A percentile compares a stretch with the other conserved stretches of the same genome.
phyloP scores from a whole-genome alignment of 2,797 vertebrate genomes.

The Gadopsis marmoratus region DNA sequence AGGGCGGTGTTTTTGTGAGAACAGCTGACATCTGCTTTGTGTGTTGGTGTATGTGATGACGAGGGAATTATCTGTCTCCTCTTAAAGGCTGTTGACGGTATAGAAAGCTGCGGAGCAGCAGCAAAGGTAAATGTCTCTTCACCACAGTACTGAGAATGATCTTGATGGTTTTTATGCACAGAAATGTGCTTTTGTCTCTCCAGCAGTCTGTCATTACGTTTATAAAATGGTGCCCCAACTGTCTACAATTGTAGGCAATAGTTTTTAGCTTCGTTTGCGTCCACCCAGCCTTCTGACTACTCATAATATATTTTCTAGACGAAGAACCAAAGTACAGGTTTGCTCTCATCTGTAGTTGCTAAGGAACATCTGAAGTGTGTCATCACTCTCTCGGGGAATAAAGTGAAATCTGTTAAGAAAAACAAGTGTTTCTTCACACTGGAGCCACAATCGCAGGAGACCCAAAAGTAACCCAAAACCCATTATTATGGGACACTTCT shows the following conservation, averaged over 20 bases:
- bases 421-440: slow-evolving; percentile 37
- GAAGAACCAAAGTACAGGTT: slow-evolving; percentile 49
- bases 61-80: slow-evolving; percentile 1
- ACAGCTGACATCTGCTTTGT: slow-evolving; percentile 43
- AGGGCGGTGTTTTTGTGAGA: slow-evolving; percentile 25
- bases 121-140: not conserved
- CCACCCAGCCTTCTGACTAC: slow-evolving; percentile 8
- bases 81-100: slow-evolving; percentile 13
- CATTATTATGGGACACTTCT: not conserved
- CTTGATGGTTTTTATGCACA: not conserved
- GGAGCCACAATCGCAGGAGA: not conserved
- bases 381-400: slow-evolving; percentile 36
- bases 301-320: slow-evolving; percentile 38
- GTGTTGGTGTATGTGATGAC: slow-evolving; percentile 10
- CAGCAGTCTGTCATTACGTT: slow-evolving; percentile 1
- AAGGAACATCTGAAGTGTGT: slow-evolving; percentile 69
- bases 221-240: not conserved
- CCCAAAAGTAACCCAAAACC: not conserved
- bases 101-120: not conserved
- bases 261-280: slow-evolving; percentile 16
- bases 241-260: slow-evolving; percentile 19
- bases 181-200: not conserved
- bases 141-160: slow-evolving; percentile 3
- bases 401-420: slow-evolving; percentile 45
- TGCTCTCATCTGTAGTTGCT: slow-evolving; percentile 77